Evolutionary conservation across 2,113 vertebrate genomes (phyloP), one percentile per base, ranked within the genome.

Genomic region (Pholis gunnellus): DNA sequence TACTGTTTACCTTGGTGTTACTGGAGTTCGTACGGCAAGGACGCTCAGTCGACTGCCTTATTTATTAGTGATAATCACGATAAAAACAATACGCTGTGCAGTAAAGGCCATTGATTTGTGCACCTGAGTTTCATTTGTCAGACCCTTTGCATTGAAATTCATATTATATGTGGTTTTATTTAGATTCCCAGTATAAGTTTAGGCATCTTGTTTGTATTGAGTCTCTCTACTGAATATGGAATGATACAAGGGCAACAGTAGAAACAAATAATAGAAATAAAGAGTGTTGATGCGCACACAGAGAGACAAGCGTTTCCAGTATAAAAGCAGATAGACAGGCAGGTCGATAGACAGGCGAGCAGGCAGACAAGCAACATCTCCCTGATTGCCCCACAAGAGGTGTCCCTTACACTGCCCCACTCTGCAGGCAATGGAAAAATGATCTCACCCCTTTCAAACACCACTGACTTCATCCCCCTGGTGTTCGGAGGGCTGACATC

Each of bases 371-470:
- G 72, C 78, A 91, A 22, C 86, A 87, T 87, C 84, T 88, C 90
- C 85, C 91, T 89, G 75, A 89, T 90, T 89, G 88, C 79, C 86
- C 79, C 86, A 86, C 71, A 89, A 72, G 92, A 94, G 92, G 94
- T 95, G 94, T 95, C 92, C 85, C 81, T 95, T 94, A 95, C 94
- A 93, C 78, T 82, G 82, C 70, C 83, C 89, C 84, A 84, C 85
- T 92, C 88, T 87, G 86, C 88, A 86, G 88, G 90, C 89, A 90
- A 89, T 82, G 94, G 94, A 94, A 95, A 95, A 93, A 94, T 93
- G 92, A 96, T 92, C 94, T 95, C 95, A 95, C 91, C 79, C 83
- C 91, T 81, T 57, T 90, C 85, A 87, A 91, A 92, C 90, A 40
- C 78, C 80, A 71, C 92, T 94, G 94, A 94, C 88, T 92, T 94